phyloP scores from a whole-genome alignment of 2,113 vertebrate species.

The Charina bottae region DNA sequence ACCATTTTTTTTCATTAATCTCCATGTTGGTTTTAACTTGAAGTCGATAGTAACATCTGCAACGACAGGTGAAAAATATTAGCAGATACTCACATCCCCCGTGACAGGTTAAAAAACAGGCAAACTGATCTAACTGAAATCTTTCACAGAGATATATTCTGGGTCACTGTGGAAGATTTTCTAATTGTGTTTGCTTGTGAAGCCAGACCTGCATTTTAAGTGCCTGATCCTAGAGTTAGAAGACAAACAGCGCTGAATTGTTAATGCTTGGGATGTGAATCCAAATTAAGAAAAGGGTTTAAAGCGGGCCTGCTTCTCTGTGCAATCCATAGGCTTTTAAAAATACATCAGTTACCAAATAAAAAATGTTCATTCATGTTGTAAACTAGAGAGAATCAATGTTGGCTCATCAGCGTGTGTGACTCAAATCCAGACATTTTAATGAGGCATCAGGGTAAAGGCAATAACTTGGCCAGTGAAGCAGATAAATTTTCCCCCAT shows the following conservation, averaged over 20 bases:
- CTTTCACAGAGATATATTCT: not conserved
- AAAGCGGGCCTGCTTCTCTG: not conserved
- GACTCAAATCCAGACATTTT: conserved; percentile 13
- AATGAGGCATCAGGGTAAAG: not conserved
- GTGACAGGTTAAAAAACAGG: not conserved
- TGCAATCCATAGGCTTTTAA: not conserved
- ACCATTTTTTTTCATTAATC: not conserved
- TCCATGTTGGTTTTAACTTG: too few relatives aligned
- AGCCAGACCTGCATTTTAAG: conserved; percentile 4
- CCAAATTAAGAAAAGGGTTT: conserved; percentile 31
- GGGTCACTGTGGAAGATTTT: conserved; percentile 2
- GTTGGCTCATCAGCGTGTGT: not conserved
- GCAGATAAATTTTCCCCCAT: not conserved
- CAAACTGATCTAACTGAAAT: conserved; percentile 2
- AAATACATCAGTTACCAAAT: conserved; percentile 22
- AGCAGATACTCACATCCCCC: not conserved
- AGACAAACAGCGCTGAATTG: conserved; percentile 3
- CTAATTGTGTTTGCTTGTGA: conserved; percentile 8
- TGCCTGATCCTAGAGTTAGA: not conserved
- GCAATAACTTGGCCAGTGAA: conserved; percentile 6
- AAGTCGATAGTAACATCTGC: not conserved
- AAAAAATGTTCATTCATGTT: conserved; percentile 33
- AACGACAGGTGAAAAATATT: not conserved
- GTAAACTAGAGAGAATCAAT: conserved; percentile 24
- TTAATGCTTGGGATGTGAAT: not conserved